Percentiles rank a stretch among this genome's conserved stretches.
Conservation (phyloP, 2,797 vertebrate genomes). For the Melopsittacus undulatus region DNA sequence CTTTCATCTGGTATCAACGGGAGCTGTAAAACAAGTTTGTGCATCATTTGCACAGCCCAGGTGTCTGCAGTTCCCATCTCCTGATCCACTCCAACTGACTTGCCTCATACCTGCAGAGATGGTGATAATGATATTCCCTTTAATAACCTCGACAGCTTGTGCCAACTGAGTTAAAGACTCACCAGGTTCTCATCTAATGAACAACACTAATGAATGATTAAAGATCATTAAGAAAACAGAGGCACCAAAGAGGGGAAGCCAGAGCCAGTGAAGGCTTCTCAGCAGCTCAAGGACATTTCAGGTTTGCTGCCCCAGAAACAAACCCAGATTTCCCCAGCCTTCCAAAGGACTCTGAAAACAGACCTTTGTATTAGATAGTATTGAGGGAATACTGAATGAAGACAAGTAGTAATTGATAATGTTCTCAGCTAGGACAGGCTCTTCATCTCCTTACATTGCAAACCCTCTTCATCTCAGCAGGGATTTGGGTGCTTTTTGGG, state of each 20-base stretch:
- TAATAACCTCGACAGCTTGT: not conserved
- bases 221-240: not conserved
- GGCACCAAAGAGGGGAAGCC: not conserved
- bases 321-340: not conserved
- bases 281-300: not conserved
- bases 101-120: constrained; percentile 16
- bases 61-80: constrained; percentile 57
- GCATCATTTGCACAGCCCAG: constrained; percentile 51
- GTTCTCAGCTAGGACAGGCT: not conserved
- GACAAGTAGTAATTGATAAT: not conserved
- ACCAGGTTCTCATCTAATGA: constrained; percentile 30
- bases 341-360: not conserved
- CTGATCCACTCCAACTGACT: not conserved
- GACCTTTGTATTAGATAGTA: not conserved
- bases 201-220: constrained; percentile 11
- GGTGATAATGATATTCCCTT: not conserved
- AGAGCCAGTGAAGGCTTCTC: not conserved
- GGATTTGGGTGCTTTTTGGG: not conserved
- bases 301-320: not conserved
- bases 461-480: not conserved
- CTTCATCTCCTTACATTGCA: not conserved
- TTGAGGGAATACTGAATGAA: not conserved
- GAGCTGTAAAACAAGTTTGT: constrained; percentile 43
- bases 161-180: constrained; percentile 10
- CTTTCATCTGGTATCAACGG: constrained; percentile 58